Percentiles rank a stretch among this genome's conserved stretches.
phyloP scores from a whole-genome alignment of 37 sponge, comb jelly and placozoan genomes.

The Axinella damicornis region DNA sequence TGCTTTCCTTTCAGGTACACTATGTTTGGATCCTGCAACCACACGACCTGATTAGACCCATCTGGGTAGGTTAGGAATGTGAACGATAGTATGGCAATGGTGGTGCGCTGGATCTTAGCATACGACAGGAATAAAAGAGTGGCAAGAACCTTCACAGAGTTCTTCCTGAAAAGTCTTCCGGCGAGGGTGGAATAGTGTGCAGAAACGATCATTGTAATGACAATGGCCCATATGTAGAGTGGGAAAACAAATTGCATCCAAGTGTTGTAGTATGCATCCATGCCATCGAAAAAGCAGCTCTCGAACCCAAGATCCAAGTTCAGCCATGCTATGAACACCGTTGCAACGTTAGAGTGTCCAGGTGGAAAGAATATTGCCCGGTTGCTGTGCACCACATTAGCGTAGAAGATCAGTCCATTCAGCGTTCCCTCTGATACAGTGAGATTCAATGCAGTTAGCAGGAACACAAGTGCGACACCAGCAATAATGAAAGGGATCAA shows the following conservation, averaged over 20 bases:
- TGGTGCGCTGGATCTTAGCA: background rate
- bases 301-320: slow-evolving; percentile 11
- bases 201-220: background rate
- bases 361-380: slow-evolving; percentile 2
- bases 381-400: slow-evolving; percentile 6
- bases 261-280: background rate
- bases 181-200: background rate
- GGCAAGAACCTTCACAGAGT: slow-evolving; percentile 13
- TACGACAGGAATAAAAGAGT: slow-evolving; percentile 33
- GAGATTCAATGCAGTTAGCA: background rate
- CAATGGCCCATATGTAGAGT: background rate
- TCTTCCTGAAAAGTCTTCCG: slow-evolving; percentile 1
- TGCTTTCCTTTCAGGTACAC: background rate
- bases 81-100: background rate
- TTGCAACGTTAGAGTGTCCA: background rate
- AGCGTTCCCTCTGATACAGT: slow-evolving; percentile 16
- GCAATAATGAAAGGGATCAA: background rate
- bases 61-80: background rate
- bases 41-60: background rate
- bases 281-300: slow-evolving; percentile 4
- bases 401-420: slow-evolving; percentile 29
- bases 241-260: slow-evolving; percentile 42
- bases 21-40: slow-evolving; percentile 28
- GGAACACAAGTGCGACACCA: slow-evolving; percentile 1
- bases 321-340: slow-evolving; percentile 17